Conservation (phyloP, 2,113 vertebrate genomes). For the Hipposideros armiger region DNA sequence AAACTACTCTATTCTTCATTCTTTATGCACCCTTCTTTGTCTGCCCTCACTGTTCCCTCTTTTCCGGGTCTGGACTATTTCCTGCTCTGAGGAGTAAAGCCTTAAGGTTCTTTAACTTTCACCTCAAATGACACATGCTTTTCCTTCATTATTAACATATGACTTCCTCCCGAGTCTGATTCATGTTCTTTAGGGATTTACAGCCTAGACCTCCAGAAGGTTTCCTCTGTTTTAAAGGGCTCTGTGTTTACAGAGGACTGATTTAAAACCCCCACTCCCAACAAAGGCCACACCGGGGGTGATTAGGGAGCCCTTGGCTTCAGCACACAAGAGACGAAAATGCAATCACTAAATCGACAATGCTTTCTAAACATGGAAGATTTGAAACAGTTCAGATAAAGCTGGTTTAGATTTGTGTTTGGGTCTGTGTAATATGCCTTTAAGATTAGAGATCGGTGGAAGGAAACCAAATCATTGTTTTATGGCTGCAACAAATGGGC, state of each 20-base stretch:
- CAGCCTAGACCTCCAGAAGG: background rate
- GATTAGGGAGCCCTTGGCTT: background rate
- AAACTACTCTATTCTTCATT: background rate
- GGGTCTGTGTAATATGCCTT: conserved; percentile 68
- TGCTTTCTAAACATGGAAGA: conserved; percentile 16
- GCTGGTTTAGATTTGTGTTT: conserved; percentile 54
- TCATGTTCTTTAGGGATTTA: conserved; percentile 39
- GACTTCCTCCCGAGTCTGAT: conserved; percentile 20
- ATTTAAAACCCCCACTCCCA: conserved; percentile 41
- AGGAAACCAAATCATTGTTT: conserved; percentile 74
- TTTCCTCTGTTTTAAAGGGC: conserved; percentile 58
- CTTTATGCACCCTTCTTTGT: background rate
- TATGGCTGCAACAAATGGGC: conserved; percentile 70
- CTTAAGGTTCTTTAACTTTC: background rate
- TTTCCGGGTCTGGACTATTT: background rate
- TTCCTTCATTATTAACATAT: background rate
- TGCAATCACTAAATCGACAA: conserved; percentile 41
- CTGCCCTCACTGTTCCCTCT: background rate
- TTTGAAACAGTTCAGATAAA: conserved; percentile 51
- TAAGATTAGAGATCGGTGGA: conserved; percentile 56
- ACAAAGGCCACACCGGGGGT: conserved; percentile 24
- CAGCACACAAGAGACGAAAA: conserved; percentile 35
- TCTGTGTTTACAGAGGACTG: conserved; percentile 47
- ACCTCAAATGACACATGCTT: conserved; percentile 11
- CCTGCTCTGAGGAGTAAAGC: background rate